Evolutionary conservation across 2,797 vertebrate species (phyloP), one percentile per base, ranked within the genome.

Genomic region (Hoplostethus atlanticus): DNA sequence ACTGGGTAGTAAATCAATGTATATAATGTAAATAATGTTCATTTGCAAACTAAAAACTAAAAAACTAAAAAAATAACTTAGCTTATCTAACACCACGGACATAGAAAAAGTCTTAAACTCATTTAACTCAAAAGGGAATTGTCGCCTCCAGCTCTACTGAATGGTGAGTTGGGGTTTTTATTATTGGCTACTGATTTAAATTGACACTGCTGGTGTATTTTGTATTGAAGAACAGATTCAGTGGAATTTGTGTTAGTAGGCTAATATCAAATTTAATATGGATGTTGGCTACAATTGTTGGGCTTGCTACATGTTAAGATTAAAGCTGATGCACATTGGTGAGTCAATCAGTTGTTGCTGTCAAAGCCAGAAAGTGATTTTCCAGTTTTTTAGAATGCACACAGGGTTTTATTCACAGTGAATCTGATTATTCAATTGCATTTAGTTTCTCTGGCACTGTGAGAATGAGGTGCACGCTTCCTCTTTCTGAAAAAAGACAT

Each of bases 321-420:
- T 68, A 79, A 55, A 62, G 70, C 67, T 73, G 77, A 56, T 58
- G 62, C 36, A 63, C 73, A 70, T 12, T 12, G 40, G 48, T 1
- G 55, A 47, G 72, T 63, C 84, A 83, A 86, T 77, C 74, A 80
- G 66, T n/a, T 51, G 60, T 7, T 44, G 55, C 71, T 59, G 40
- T 5, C 40, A 68, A 56, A 16, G 68, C 78, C 40, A 42, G 40
- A 56, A 28, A 69, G 61, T 64, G 56, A 64, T 75, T 68, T 28
- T n/a, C 30, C 53, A 52, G 30, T 44, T 36, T 53, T 63, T 46
- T 15, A 46, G 13, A 5, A 46, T 46, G 44, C 44, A 46, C 44
- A 55, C 40, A 12, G 58, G 48, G 15, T 58, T 31, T 74, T 64
- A 64, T 85, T 76, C 67, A 64, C n/a, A 42, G 17, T 60, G 21